phyloP scores from a whole-genome alignment of 1,140 invertebrate genomes.

The Trachelipus rathkii region DNA sequence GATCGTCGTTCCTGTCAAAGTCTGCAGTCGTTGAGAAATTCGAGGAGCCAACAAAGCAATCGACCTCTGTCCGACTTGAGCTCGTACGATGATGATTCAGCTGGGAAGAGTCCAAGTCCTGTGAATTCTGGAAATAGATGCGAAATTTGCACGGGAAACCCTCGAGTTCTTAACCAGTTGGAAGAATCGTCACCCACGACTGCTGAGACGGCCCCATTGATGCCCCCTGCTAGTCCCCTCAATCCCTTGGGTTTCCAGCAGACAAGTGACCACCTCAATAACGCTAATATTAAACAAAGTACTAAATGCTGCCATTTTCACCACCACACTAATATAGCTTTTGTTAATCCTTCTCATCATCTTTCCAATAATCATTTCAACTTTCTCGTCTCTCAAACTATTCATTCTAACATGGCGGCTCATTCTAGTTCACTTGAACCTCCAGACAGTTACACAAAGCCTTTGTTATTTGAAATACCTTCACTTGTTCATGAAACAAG shows the following conservation, averaged over 20 bases:
- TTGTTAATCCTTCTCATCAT: conserved; percentile 32
- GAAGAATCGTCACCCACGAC: conserved; percentile 41
- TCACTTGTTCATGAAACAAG: conserved; percentile 46
- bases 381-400: conserved; percentile 39
- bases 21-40: conserved; percentile 89
- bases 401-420: conserved; percentile 44
- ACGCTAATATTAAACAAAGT: conserved; percentile 41
- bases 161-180: conserved; percentile 34
- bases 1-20: conserved; percentile 96
- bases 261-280: conserved; percentile 37
- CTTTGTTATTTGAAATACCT: conserved; percentile 40
- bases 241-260: conserved; percentile 40
- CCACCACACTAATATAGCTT: conserved; percentile 33
- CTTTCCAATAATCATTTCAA: conserved; percentile 43
- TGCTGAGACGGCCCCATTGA: conserved; percentile 38
- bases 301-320: conserved; percentile 39
- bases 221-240: conserved; percentile 36
- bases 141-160: conserved; percentile 35
- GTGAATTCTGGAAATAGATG: conserved; percentile 34
- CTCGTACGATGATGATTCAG: conserved; percentile 82
- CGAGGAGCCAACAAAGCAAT: conserved; percentile 69
- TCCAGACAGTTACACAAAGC: conserved; percentile 27
- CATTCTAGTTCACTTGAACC: conserved; percentile 45
- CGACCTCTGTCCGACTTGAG: conserved; percentile 81
- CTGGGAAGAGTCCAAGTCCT: conserved; percentile 37